Evolutionary conservation across 2,113 vertebrate species (phyloP).

Genomic region (Nyctereutes procyonoides): DNA sequence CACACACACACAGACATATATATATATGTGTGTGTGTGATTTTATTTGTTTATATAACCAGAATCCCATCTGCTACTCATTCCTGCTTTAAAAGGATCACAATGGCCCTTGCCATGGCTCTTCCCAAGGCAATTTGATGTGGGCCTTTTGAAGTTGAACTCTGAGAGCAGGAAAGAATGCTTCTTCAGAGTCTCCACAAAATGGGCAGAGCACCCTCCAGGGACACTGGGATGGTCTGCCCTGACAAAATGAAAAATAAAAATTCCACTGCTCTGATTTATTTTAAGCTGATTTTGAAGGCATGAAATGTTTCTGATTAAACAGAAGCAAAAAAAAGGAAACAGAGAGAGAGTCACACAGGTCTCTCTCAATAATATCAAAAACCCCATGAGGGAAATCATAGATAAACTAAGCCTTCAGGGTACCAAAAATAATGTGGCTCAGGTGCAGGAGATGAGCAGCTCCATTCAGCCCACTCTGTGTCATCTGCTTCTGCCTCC

Average conservation of each 20-base stretch:
- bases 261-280: conserved; percentile 33
- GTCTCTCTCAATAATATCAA: conserved; percentile 52
- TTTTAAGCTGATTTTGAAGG: conserved; percentile 62
- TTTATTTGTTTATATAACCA: neutral
- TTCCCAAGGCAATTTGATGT: neutral
- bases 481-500: neutral
- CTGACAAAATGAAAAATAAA: conserved; percentile 55
- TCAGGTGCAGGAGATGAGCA: conserved; percentile 32
- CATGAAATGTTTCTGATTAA: conserved; percentile 73
- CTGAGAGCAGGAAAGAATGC: neutral
- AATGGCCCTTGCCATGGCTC: neutral
- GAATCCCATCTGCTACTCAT: neutral
- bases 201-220: neutral
- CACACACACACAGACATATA: too few relatives aligned
- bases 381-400: conserved; percentile 41
- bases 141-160: neutral
- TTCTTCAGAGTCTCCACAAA: neutral
- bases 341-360: neutral
- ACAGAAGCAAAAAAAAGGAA: conserved; percentile 53
- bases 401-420: conserved; percentile 29
- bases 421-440: conserved; percentile 42
- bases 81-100: neutral
- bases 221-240: conserved; percentile 29
- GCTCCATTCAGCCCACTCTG: neutral
- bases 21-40: too few relatives aligned